Percentiles rank a stretch among this genome's conserved stretches.
phyloP scores from a whole-genome alignment of 1,140 invertebrate genomes.

The Helicoverpa armigera region DNA sequence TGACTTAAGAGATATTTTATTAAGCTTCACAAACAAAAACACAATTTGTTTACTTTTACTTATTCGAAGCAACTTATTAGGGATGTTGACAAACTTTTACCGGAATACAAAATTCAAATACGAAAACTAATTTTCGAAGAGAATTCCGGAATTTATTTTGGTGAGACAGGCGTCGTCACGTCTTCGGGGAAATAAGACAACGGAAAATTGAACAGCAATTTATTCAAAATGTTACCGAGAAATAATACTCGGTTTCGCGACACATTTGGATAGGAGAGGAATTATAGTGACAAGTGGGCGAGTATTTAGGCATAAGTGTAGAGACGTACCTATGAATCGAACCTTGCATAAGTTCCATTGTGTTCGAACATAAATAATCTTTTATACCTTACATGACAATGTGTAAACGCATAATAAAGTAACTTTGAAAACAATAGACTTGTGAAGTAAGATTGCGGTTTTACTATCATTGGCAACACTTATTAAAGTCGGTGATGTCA shows the following conservation, averaged over 20 bases:
- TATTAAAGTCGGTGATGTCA: slow-evolving; percentile 29
- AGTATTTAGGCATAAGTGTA: background rate
- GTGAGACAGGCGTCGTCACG: background rate
- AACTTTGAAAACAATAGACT: slow-evolving; percentile 30
- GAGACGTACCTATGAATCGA: background rate
- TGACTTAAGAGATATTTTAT: slow-evolving; percentile 4
- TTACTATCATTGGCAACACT: slow-evolving; percentile 30
- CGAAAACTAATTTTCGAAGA: background rate
- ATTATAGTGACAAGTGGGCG: slow-evolving; percentile 11
- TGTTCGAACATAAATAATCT: slow-evolving; percentile 17
- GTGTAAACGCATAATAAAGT: slow-evolving; percentile 10
- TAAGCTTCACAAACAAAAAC: background rate
- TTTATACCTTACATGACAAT: slow-evolving; percentile 36
- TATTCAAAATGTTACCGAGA: slow-evolving; percentile 20
- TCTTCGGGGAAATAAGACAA: slow-evolving; percentile 34
- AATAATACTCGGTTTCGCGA: slow-evolving; percentile 18
- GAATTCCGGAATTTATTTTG: slow-evolving; percentile 7
- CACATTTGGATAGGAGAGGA: background rate
- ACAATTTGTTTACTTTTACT: slow-evolving; percentile 18
- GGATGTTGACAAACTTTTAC: slow-evolving; percentile 31
- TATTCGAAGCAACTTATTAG: slow-evolving; percentile 4
- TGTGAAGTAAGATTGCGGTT: slow-evolving; percentile 32
- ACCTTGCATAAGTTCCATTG: slow-evolving; percentile 29
- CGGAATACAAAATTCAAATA: slow-evolving; percentile 2
- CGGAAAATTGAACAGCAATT: slow-evolving; percentile 24